Evolutionary conservation across 2,797 vertebrate genomes (phyloP), one percentile per base, ranked within the genome.

Genomic region (Scomberomorus guttatus): DNA sequence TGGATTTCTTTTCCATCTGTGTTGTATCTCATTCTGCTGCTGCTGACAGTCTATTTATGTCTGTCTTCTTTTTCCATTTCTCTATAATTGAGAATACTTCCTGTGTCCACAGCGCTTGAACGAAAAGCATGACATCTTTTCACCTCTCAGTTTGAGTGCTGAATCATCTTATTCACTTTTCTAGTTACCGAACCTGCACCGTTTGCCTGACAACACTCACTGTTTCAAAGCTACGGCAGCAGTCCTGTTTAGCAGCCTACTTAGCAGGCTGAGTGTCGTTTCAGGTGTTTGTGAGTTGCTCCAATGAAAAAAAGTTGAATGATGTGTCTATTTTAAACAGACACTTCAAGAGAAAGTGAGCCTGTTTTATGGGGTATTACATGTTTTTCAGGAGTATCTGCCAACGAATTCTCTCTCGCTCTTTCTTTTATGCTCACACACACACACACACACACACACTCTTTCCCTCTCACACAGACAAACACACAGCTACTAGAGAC

Each of bases 151-250:
- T 70, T 29, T 62, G 55, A 68, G 54, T 55, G 55, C 63, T 79
- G 77, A 82, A 65, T 78, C 81, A 60, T 84, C 32, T 48, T 34
- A 44, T 55, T 79, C 66, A 6, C 50, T 56, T 55, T 73, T 79
- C 63, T 46, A 54, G 50, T 72, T 25, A 18, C 44, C 72, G 62
- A 75, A 61, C 73, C 44, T 72, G 24, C 42, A 46, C 46, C 6
- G 20, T 72, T 58, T 52, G 55, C 6, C 12, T 65, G 74, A 67
- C 65, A 46, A 51, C 48, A 14, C 54, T 63, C 54, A 6, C 55
- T 15, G 48, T 56, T 62, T 72, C 29, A 72, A 44, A 80, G 54
- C 17, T 17, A 17, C 48, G 4, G 2, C 73, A 44, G 32, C 39
- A 42, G 15, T 69, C 70, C 42, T 46, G 44, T 73, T 80, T 22